Base-by-base conservation (phyloP, 2,113 vertebrate species). In the Antigone vipio region DNA sequence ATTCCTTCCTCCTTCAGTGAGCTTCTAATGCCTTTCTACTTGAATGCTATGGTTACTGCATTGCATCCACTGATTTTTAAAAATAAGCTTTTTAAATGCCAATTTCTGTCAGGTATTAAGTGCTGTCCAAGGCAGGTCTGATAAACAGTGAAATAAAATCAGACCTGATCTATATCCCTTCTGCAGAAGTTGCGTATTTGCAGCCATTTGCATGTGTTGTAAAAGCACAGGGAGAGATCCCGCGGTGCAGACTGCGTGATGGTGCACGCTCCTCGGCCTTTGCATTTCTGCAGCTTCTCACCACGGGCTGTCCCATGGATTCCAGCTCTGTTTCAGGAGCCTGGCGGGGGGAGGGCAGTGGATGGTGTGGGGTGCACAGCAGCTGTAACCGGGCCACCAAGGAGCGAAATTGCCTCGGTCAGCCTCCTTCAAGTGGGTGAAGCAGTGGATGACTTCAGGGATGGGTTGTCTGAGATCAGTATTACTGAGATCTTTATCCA, bases 241-340 rank as follows among this genome's bases (percentile, higher is more conserved):
- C 59, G 17, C 44, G 35, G 60, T 9, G 35, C 18, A 49, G 58
- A 3, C 6, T 7, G 45, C 0, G 4, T 26, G 72, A 29, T 0
- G 0, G 19, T 22, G 32, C 34, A 12, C 1, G 6, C 2, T 30
- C 30, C 64, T 12, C 9, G 30, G 73, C 44, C 50, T 89, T 45
- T 27, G 9, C 52, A 16, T 30, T 12, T 30, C 58, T 7, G 14
- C 62, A 78, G n/a, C 35, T 34, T 64, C 69, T 83, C 24, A 24
- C 58, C 21, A 4, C 1, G 5, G 27, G 34, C 5, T 83, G 12
- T 26, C 18, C 38, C 91, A n/a, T 14, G 1, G 0, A 49, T 17
- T 73, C 81, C 52, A 72, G 52, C 40, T 75, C 40, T 18, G 1
- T 18, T 68, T 38, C 49, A 72, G 75, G 23, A 75, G 16, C 30